Percentiles rank a stretch among this genome's conserved stretches.
phyloP scores from a whole-genome alignment of 2,888 invertebrate genomes.

The Nephrotoma guestfalica region DNA sequence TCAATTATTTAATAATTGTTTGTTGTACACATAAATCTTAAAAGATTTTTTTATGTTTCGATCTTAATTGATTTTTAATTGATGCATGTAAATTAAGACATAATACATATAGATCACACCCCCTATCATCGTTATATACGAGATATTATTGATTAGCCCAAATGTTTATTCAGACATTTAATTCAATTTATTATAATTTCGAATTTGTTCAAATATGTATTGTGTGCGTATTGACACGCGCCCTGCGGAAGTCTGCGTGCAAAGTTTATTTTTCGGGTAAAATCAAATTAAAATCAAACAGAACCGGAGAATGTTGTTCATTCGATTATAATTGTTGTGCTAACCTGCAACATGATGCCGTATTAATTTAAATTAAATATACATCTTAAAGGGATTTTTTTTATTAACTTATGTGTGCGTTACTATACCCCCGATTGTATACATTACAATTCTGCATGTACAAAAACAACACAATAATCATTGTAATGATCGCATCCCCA shows the following conservation, averaged over 20 bases:
- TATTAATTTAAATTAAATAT: not conserved
- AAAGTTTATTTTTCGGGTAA: not conserved
- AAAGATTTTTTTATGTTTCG: not conserved
- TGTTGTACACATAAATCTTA: not conserved
- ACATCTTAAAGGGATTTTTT: not conserved
- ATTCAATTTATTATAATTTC: not conserved
- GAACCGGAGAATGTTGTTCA: not conserved
- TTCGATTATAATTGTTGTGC: not conserved
- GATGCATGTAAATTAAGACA: not conserved
- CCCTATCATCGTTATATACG: not conserved
- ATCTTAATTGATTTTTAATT: not conserved
- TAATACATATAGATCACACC: not conserved
- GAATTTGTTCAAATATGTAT: not conserved
- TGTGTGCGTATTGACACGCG: not conserved
- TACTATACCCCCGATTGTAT: not conserved
- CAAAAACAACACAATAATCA: not conserved
- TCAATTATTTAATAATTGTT: not conserved
- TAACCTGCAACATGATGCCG: slow-evolving; percentile 6
- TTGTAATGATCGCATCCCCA: not conserved
- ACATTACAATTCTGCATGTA: not conserved
- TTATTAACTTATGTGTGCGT: not conserved
- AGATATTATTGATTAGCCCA: not conserved
- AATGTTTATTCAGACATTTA: not conserved
- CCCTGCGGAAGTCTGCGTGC: not conserved
- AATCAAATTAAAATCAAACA: slow-evolving; percentile 4